Evolutionary conservation across 2,888 invertebrate species (phyloP).

Genomic region (Amiota mariae): DNA sequence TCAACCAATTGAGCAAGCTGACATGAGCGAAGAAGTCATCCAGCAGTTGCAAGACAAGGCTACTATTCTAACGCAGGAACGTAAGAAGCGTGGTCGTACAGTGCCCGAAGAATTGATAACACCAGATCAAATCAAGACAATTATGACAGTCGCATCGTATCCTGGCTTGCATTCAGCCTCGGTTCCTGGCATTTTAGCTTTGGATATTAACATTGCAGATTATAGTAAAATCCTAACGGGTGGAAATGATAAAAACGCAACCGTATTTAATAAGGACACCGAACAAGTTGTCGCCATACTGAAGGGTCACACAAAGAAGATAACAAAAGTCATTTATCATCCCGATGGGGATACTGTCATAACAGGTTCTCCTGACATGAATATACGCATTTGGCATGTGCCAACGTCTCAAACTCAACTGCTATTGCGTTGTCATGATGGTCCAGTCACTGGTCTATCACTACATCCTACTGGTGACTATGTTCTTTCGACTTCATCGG

Average conservation of each 20-base stretch:
- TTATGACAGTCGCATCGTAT: conserved; percentile 89
- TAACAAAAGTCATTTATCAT: conserved; percentile 96
- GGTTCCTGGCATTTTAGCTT: conserved; percentile 94
- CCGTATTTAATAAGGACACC: conserved; percentile 98
- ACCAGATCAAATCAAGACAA: conserved; percentile 88
- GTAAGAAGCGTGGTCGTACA: conserved; percentile 95
- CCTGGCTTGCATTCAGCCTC: conserved; percentile 98
- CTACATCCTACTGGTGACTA: conserved; percentile 99
- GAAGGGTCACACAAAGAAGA: conserved; percentile 96
- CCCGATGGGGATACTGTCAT: conserved; percentile 96
- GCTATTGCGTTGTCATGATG: conserved; percentile 92
- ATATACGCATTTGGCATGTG: conserved; percentile 97
- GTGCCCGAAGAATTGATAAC: conserved; percentile 95
- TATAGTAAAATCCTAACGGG: conserved; percentile 96
- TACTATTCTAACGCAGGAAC: conserved; percentile 94
- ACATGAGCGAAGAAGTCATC: conserved; percentile 95
- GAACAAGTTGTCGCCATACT: conserved; percentile 95
- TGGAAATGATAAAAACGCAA: conserved; percentile 98
- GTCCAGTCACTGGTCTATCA: conserved; percentile 95
- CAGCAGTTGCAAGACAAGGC: conserved; percentile 96
- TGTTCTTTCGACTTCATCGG: conserved; percentile 92
- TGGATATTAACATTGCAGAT: conserved; percentile 95
- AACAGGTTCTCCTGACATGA: conserved; percentile 94
- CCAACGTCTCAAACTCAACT: conserved; percentile 89
- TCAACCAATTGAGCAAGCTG: conserved; percentile 87